Conservation (phyloP, 2,888 invertebrate species). For the Pediacus dermestoides region DNA sequence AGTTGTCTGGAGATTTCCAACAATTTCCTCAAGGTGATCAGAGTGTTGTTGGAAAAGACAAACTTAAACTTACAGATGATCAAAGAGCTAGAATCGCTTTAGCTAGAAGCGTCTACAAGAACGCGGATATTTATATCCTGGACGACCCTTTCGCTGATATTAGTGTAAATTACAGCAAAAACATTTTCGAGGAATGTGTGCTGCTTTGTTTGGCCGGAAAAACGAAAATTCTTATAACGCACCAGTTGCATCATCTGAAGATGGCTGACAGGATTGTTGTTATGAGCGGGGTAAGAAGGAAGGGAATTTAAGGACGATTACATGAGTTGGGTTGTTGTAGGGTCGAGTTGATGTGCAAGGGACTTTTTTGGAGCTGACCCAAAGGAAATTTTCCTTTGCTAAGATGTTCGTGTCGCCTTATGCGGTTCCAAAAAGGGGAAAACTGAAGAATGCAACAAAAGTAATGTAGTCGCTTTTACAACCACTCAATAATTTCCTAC, state of each 20-base stretch:
- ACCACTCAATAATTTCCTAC: too few relatives aligned
- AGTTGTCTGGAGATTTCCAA: background rate
- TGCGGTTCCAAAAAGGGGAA: too few relatives aligned
- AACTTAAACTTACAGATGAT: background rate
- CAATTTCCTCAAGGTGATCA: background rate
- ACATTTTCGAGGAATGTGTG: background rate
- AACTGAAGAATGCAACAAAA: too few relatives aligned
- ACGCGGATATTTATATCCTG: slow-evolving; percentile 3
- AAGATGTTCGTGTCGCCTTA: too few relatives aligned
- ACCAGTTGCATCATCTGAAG: background rate
- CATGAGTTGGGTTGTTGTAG: too few relatives aligned
- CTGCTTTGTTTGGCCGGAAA: background rate
- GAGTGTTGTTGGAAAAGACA: background rate
- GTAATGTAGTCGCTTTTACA: too few relatives aligned
- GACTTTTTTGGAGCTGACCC: too few relatives aligned
- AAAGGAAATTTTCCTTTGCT: too few relatives aligned
- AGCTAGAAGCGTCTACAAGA: slow-evolving; percentile 1
- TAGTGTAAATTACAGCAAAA: background rate
- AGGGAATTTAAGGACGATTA: too few relatives aligned
- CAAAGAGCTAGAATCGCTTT: slow-evolving; percentile 4
- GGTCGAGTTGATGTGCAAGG: too few relatives aligned
- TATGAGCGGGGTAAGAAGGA: background rate
- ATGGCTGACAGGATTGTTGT: background rate
- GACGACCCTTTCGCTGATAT: slow-evolving; percentile 3
- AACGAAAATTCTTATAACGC: background rate